A percentile compares a stretch with the other conserved stretches of the same genome.
Conservation (phyloP, 2,113 vertebrate species). For the Salvelinus alpinus region DNA sequence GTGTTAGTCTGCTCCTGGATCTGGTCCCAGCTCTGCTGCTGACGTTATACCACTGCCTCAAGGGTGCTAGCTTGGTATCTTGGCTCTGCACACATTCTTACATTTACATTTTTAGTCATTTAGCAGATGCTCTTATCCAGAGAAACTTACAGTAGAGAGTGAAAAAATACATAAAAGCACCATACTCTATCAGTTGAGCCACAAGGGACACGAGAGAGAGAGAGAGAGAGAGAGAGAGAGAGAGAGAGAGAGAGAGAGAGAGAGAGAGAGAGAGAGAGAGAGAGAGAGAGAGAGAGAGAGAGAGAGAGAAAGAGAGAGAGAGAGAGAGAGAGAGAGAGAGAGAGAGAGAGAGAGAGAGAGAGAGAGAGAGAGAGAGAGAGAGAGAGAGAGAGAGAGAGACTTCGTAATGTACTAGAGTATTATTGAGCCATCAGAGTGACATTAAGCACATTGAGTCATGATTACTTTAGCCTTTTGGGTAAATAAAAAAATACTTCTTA, state of each 20-base stretch:
- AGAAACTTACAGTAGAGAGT: too few species aligned
- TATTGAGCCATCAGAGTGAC: too few species aligned
- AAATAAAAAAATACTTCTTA: too few species aligned
- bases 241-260: neutral
- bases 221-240: neutral
- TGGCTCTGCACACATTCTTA: slow-evolving; percentile 28
- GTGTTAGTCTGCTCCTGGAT: slow-evolving; percentile 62
- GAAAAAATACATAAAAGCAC: too few species aligned
- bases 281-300: neutral
- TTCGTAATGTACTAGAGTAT: too few species aligned
- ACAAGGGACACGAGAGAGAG: neutral
- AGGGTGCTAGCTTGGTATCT: slow-evolving; percentile 72
- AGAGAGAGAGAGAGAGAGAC: too few species aligned
- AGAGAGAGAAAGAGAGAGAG: neutral
- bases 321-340: neutral
- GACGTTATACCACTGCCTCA: slow-evolving; percentile 40
- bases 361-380: neutral
- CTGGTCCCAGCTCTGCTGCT: slow-evolving; percentile 62
- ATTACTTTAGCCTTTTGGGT: too few species aligned
- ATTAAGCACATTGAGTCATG: too few species aligned
- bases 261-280: neutral
- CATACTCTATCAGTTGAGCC: slow-evolving; percentile 23
- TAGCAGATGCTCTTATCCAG: too few species aligned
- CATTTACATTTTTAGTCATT: too few species aligned
- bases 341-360: slow-evolving; percentile 6